Evolutionary conservation across 2,113 vertebrate species (phyloP), one percentile per base, ranked within the genome.

Genomic region (Nansenia antarctica): DNA sequence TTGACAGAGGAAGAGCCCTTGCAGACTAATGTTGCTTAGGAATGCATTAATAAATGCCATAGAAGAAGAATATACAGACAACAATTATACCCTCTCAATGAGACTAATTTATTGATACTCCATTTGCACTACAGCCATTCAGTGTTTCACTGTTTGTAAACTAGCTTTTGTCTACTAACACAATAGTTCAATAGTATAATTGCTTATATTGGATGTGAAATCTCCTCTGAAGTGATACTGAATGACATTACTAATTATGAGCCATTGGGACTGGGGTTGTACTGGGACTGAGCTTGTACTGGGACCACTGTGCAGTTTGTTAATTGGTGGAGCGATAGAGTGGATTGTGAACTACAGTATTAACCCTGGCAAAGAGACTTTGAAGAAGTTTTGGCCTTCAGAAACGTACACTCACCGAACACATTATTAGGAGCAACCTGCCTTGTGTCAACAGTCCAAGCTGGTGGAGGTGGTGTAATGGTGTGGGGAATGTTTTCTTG

Each of bases 1-100:
- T 63, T 74, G 60, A 69, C 66, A 54, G 22, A 74, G 60, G 47
- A 57, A 30, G 34, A 45, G 62, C 29, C 34, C 29, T 35, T 24
- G 20, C 30, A 27, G 70, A 61, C 63, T 55, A 54, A 62, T 67
- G 47, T 22, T 42, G 59, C 32, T 62, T 32, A 39, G 20, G 72
- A 68, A 54, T 55, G 39, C 53, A 26, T 57, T 65, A 58, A 72
- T 30, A 45, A 34, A 22, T 45, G 9, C 18, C n/a, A 27, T 55
- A 49, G 60, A 53, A 30, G 27, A 52, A 49, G 32, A 61, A 34
- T 15, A 31, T 29, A 45, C 9, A 14, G 39, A 47, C 9, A 27
- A 27, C 39, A 45, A 64, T 22, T 30, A 32, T 27, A 52, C 7
- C 30, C 42, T 65, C 18, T 31, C 29, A 9, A 26, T 15, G 22